Evolutionary conservation across 2,888 invertebrate genomes (phyloP).

Genomic region (Torymus auratus): DNA sequence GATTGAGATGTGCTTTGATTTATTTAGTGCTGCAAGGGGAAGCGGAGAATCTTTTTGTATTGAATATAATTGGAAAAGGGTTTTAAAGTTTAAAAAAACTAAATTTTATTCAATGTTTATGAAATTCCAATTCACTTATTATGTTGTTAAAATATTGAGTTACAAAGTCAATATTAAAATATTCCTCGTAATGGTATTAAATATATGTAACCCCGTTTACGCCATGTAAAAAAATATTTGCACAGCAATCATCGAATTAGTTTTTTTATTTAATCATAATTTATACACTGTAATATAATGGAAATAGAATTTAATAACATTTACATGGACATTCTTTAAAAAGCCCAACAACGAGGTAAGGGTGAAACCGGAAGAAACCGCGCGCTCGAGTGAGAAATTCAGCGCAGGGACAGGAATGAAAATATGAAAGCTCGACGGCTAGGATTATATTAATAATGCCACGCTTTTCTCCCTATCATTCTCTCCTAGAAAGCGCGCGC

Average conservation of each 20-base stretch:
- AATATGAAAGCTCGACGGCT: constrained; percentile 67
- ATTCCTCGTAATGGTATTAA: no score
- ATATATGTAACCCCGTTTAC: no score
- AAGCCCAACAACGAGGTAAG: background rate
- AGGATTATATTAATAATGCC: constrained; percentile 72
- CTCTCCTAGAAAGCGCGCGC: constrained; percentile 43
- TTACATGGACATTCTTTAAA: background rate
- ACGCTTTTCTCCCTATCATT: constrained; percentile 62
- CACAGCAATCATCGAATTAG: no score
- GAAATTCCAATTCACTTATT: no score
- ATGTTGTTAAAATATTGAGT: no score
- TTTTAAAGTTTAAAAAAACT: no score
- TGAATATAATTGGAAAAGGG: background rate
- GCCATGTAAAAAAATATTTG: no score
- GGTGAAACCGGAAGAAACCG: constrained; percentile 57
- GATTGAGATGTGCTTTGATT: constrained; percentile 31
- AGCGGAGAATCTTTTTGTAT: no score
- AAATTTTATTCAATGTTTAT: no score
- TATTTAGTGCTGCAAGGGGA: background rate
- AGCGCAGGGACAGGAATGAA: constrained; percentile 63
- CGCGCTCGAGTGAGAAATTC: constrained; percentile 59
- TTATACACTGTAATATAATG: no score
- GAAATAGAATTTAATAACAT: constrained; percentile 1
- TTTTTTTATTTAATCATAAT: no score
- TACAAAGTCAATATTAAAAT: no score